These are phyloP conservation scores for Silurus lanzhouensis DNA, from an alignment of 2,797 vertebrate species.

Conservation along the genomic window DNA sequence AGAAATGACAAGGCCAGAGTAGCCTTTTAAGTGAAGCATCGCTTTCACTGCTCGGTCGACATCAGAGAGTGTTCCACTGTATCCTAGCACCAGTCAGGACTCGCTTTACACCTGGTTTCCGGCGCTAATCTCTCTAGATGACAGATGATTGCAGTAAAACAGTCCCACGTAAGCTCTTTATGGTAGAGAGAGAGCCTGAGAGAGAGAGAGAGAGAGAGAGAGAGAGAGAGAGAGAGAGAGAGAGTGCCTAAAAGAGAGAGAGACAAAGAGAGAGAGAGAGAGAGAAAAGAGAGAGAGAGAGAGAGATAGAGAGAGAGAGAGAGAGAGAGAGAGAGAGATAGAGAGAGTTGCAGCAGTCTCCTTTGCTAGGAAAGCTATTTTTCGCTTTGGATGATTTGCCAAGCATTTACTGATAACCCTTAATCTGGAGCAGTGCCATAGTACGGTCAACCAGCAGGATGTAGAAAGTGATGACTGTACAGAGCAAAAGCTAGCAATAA, in stretches of 20 bases:
- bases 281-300: no score
- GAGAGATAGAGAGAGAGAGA: not conserved
- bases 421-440: slow-evolving; percentile 28
- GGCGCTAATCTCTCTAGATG: slow-evolving; percentile 47
- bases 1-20: slow-evolving; percentile 17
- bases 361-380: slow-evolving; percentile 37
- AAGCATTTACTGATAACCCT: slow-evolving; percentile 15
- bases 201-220: not conserved
- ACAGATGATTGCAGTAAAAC: slow-evolving; percentile 36
- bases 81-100: slow-evolving; percentile 36
- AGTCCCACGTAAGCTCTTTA: slow-evolving; percentile 27
- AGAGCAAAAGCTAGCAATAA: slow-evolving; percentile 22
- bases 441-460: not conserved
- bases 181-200: not conserved
- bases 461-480: not conserved
- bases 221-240: not conserved
- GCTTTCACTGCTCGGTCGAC: slow-evolving; percentile 21
- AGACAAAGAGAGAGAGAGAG: no score
- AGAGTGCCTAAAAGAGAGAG: not conserved
- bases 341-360: slow-evolving; percentile 14
- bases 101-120: slow-evolving; percentile 49
- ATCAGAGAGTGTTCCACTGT: slow-evolving; percentile 32
- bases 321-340: no score
- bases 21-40: slow-evolving; percentile 21
- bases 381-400: not conserved